phyloP scores from a whole-genome alignment of 2,113 vertebrate species.

The Clupea harengus region DNA sequence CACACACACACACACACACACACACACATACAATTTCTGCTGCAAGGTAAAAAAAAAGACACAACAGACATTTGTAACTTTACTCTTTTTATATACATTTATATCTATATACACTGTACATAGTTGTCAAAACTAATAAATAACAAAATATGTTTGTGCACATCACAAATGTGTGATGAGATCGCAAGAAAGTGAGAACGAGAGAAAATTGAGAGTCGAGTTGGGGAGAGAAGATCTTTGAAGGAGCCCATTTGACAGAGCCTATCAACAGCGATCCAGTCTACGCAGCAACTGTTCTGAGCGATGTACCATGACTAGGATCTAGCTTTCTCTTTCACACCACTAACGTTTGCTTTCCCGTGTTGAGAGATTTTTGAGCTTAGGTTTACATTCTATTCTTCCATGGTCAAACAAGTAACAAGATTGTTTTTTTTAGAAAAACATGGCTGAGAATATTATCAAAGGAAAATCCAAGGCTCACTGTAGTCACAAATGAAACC shows the following conservation, averaged over 20 bases:
- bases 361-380: neutral
- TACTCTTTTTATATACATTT: constrained; percentile 72
- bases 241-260: neutral
- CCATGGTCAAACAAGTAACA: constrained; percentile 6
- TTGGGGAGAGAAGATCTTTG: constrained; percentile 9
- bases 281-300: neutral
- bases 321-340: neutral
- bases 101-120: constrained; percentile 78
- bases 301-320: neutral
- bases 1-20: neutral
- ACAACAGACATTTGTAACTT: constrained; percentile 57
- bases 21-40: constrained; percentile 18
- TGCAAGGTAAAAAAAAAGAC: constrained; percentile 45
- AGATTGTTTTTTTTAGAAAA: neutral
- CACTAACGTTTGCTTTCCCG: neutral
- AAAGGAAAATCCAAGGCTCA: constrained; percentile 39
- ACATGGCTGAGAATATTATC: constrained; percentile 27
- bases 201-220: constrained; percentile 6
- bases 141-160: constrained; percentile 70
- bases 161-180: constrained; percentile 63
- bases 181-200: constrained; percentile 56
- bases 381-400: constrained; percentile 9
- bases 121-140: constrained; percentile 69
- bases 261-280: neutral
- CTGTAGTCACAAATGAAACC: constrained; percentile 14